Percentiles rank a stretch among this genome's conserved stretches.
Evolutionary conservation across 2,113 vertebrate species (phyloP).

Genomic region (Mandrillus leucophaeus): DNA sequence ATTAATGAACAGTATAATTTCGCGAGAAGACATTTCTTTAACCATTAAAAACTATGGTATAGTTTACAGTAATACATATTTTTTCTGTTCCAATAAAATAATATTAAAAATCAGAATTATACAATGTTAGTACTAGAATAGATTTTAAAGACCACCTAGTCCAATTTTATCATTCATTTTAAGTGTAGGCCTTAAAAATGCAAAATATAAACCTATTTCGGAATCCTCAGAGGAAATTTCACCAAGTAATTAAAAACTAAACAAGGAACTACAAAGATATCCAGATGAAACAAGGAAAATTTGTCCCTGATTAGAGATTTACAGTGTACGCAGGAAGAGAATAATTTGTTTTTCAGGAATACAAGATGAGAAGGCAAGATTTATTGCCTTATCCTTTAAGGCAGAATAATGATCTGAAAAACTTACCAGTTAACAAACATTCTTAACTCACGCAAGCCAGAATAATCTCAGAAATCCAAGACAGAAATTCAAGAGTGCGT

Average conservation of each 20-base stretch:
- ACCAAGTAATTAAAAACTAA: conserved; percentile 15
- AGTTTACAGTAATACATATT: not conserved
- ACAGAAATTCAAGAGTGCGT: not conserved
- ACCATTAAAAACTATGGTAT: not conserved
- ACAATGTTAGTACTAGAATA: not conserved
- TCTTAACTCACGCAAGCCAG: not conserved
- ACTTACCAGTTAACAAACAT: not conserved
- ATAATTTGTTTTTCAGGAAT: conserved; percentile 12
- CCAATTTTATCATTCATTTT: not conserved
- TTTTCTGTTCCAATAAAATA: not conserved
- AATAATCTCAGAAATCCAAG: not conserved
- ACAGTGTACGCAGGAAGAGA: not conserved
- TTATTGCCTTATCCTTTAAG: not conserved
- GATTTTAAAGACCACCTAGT: not conserved
- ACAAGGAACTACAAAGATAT: not conserved
- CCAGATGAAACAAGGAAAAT: not conserved
- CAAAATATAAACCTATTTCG: not conserved
- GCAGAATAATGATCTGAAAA: not conserved
- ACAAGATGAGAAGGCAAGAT: not conserved
- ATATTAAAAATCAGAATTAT: not conserved
- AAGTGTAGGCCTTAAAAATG: not conserved
- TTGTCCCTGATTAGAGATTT: not conserved
- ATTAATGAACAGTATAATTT: not conserved
- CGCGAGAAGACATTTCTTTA: not conserved
- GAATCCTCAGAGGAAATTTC: not conserved